Evolutionary conservation across 2,797 vertebrate genomes (phyloP), one percentile per base, ranked within the genome.

Genomic region (Nannoperca obscura): DNA sequence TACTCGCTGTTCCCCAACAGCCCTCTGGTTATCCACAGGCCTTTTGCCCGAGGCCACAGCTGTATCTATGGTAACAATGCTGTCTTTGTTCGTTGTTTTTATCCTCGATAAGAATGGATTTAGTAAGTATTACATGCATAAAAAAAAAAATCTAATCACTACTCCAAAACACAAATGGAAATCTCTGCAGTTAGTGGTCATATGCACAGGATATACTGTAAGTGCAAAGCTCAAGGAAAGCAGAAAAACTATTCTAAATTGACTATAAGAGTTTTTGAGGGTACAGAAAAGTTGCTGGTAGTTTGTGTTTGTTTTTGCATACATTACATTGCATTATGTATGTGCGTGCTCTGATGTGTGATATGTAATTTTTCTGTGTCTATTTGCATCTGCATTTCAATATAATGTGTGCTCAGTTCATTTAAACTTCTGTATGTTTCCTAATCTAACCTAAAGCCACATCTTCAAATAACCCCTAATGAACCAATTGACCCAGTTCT

Each of bases 31-130:
- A 38, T 80, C n/a, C 46, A 17, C 60, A 24, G 72, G 62, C 58
- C 44, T 30, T 77, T 54, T 67, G 20, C 47, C 40, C 11, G 1
- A 58, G 64, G 47, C 50, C 30, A 14, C 50, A 58, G 40, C 74
- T 68, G 68, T 71, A 52, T 65, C 68, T 76, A 34, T 64, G 46
- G 44, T 24, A 71, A 85, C 82, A 85, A 58, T 38, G 15, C 40
- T 12, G 22, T 52, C 74, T 75, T 83, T 85, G 76, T 86, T 72
- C 7, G 19, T 2, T 63, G 44, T 44, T 55, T 73, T 73, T 30
- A 44, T 69, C 58, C 19, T 1, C 22, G 2, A 49, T 32, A 76
- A 70, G 69, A 57, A 68, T 44, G 62, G 65, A 78, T 79, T 82
- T 46, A 20, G 10, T 27, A 67, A 64, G 38, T 66, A 60, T 82